phyloP scores from a whole-genome alignment of 2,888 invertebrate species.

The Athrips mouffetella region DNA sequence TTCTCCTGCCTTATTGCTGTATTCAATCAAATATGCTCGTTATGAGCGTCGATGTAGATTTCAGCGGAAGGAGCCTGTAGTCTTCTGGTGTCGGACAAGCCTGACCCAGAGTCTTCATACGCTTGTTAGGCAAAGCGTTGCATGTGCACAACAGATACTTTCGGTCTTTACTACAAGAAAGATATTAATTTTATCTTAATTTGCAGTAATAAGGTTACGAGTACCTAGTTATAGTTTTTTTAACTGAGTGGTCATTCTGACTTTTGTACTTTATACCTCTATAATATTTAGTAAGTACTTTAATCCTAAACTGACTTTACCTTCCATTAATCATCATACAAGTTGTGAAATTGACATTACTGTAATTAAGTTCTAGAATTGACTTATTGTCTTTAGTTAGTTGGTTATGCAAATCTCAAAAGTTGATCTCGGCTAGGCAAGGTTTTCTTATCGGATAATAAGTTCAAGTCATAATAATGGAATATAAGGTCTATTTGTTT shows the following conservation, averaged over 20 bases:
- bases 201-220: too few species aligned
- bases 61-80: too few species aligned
- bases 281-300: background rate
- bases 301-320: background rate
- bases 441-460: slow-evolving; percentile 1
- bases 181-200: too few species aligned
- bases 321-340: background rate
- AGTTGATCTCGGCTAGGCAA: background rate
- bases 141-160: too few species aligned
- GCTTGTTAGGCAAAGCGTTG: too few species aligned
- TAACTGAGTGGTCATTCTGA: background rate
- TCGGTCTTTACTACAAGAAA: too few species aligned
- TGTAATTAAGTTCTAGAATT: slow-evolving; percentile 1
- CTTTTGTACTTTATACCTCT: background rate
- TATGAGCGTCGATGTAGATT: too few species aligned
- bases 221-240: background rate
- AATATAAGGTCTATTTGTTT: background rate
- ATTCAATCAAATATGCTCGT: too few species aligned
- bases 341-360: slow-evolving; percentile 2
- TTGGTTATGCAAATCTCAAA: slow-evolving; percentile 9
- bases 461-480: background rate
- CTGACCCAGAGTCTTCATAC: too few species aligned
- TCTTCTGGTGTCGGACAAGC: too few species aligned
- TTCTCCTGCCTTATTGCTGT: too few species aligned
- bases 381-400: slow-evolving; percentile 4